Percentiles rank a stretch among this genome's conserved stretches.
phyloP scores from a whole-genome alignment of 2,888 invertebrate genomes.

The Xestoiulus laeticollis region DNA sequence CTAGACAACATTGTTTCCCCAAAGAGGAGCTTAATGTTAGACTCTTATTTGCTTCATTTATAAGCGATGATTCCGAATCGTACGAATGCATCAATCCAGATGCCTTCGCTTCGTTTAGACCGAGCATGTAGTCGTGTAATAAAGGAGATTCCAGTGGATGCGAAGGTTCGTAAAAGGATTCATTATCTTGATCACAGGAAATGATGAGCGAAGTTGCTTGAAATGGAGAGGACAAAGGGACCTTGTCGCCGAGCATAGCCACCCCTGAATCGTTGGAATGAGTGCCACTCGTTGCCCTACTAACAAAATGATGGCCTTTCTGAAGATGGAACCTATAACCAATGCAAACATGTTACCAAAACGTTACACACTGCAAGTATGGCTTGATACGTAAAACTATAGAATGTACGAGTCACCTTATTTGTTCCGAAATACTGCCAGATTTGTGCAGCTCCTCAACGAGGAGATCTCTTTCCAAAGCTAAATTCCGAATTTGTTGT shows the following conservation, averaged over 20 bases:
- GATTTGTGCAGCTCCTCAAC: slow-evolving; percentile 60
- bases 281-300: slow-evolving; percentile 59
- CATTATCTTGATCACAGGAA: slow-evolving; percentile 54
- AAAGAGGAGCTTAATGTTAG: slow-evolving; percentile 62
- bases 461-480: slow-evolving; percentile 59
- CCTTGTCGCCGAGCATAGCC: slow-evolving; percentile 59
- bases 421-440: slow-evolving; percentile 59
- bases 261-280: slow-evolving; percentile 62
- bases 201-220: slow-evolving; percentile 16
- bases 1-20: slow-evolving; percentile 61
- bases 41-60: slow-evolving; percentile 62
- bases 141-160: slow-evolving; percentile 58
- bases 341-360: neutral
- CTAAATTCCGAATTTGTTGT: slow-evolving; percentile 58
- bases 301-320: slow-evolving; percentile 33
- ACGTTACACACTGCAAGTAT: too few relatives aligned
- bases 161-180: slow-evolving; percentile 56
- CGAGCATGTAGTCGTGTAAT: slow-evolving; percentile 60
- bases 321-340: slow-evolving; percentile 51
- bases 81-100: slow-evolving; percentile 58
- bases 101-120: slow-evolving; percentile 45
- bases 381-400: too few relatives aligned
- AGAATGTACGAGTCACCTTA: slow-evolving; percentile 60
- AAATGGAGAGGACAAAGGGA: slow-evolving; percentile 56
- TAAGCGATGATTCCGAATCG: slow-evolving; percentile 63